phyloP scores from a whole-genome alignment of 2,113 vertebrate genomes.

The Sebastes fasciatus region DNA sequence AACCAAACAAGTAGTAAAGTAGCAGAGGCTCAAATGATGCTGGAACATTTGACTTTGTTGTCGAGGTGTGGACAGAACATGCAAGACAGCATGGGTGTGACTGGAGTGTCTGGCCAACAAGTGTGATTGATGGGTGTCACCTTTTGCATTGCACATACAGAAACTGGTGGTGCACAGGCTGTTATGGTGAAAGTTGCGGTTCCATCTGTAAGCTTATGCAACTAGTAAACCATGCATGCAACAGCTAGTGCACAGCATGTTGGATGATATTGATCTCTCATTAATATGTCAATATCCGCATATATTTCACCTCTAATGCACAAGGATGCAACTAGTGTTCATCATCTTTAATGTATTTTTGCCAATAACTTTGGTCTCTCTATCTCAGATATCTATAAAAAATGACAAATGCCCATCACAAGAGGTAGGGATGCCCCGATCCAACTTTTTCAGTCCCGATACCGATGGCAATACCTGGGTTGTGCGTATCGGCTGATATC shows the following conservation, averaged over 20 bases:
- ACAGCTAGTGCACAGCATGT: neutral
- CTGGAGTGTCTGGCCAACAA: neutral
- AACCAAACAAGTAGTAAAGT: neutral
- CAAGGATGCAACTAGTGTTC: neutral
- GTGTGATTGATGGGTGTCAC: neutral
- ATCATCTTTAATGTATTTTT: neutral
- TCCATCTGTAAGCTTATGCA: constrained; percentile 14
- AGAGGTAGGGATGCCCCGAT: too few relatives aligned
- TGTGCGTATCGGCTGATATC: too few relatives aligned
- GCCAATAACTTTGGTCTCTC: neutral
- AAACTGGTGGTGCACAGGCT: neutral
- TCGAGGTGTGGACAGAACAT: neutral
- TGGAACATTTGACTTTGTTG: neutral
- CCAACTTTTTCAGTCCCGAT: too few relatives aligned
- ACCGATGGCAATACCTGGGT: too few relatives aligned
- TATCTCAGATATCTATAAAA: neutral
- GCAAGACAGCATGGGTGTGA: neutral
- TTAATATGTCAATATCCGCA: constrained; percentile 18
- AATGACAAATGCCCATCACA: neutral
- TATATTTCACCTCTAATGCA: constrained; percentile 20
- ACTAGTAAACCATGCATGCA: constrained; percentile 6
- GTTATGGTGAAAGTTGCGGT: neutral
- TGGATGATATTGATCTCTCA: constrained; percentile 17
- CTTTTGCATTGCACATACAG: neutral
- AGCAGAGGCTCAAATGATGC: neutral